These are phyloP conservation scores for Apodemia mormo DNA, from an alignment of 2,888 invertebrate genomes.

Conservation along the genomic window DNA sequence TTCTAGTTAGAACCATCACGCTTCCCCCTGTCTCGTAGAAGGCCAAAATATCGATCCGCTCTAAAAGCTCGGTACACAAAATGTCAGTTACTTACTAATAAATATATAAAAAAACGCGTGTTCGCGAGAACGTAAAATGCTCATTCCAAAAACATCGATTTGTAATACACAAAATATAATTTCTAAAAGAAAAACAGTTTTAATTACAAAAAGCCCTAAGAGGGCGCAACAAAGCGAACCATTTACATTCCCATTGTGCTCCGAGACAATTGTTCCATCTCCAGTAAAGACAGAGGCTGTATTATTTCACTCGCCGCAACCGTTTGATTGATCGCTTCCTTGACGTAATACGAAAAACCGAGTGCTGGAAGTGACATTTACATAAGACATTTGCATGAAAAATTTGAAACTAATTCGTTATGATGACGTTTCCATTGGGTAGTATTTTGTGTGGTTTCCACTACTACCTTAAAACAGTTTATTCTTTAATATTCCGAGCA, in stretches of 20 bases:
- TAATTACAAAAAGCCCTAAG: conserved; percentile 11
- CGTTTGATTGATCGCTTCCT: conserved; percentile 35
- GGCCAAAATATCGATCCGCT: too few species aligned
- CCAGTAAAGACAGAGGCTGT: conserved; percentile 25
- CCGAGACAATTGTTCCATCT: conserved; percentile 30
- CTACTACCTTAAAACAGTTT: too few species aligned
- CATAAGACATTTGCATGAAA: conserved; percentile 16
- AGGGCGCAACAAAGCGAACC: conserved; percentile 19
- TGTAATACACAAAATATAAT: neutral
- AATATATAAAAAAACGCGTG: too few species aligned
- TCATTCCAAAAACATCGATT: too few species aligned
- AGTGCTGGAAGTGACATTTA: conserved; percentile 14
- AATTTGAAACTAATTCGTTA: conserved; percentile 1
- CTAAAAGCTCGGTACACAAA: too few species aligned
- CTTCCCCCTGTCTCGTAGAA: too few species aligned
- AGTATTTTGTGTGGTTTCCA: neutral
- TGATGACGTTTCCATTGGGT: conserved; percentile 7
- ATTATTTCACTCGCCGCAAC: conserved; percentile 28
- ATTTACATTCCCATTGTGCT: conserved; percentile 24
- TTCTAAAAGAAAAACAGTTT: conserved; percentile 14
- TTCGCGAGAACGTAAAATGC: too few species aligned
- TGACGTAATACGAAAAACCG: conserved; percentile 20
- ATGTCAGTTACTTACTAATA: too few species aligned
- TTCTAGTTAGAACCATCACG: too few species aligned
- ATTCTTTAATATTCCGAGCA: too few species aligned